Conservation (phyloP, 2,888 invertebrate genomes). For the Eurytoma californica region DNA sequence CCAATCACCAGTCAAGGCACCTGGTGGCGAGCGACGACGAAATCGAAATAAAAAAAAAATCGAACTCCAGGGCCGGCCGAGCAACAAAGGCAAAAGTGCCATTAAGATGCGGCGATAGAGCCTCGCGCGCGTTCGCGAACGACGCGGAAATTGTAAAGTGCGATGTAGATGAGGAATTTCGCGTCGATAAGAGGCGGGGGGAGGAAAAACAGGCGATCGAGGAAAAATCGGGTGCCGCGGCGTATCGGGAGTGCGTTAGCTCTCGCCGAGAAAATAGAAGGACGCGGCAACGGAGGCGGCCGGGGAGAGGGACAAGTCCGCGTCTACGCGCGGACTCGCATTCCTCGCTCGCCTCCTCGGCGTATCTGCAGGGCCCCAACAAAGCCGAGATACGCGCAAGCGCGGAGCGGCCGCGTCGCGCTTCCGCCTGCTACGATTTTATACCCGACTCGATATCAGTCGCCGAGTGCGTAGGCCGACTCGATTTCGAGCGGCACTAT, state of each 20-base stretch:
- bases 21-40: neutral
- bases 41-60: neutral
- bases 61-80: neutral
- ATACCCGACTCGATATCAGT: neutral
- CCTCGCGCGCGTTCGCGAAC: slow-evolving; percentile 8
- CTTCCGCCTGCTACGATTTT: neutral
- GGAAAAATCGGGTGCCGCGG: neutral
- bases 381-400: too few relatives aligned
- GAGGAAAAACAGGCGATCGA: slow-evolving; percentile 17
- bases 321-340: slow-evolving; percentile 4
- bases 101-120: slow-evolving; percentile 46
- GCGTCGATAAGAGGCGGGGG: slow-evolving; percentile 36
- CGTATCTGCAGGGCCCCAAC: neutral
- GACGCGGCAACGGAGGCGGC: neutral
- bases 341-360: slow-evolving; percentile 30
- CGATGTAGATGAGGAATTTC: slow-evolving; percentile 51
- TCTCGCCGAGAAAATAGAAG: neutral
- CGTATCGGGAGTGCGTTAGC: slow-evolving; percentile 1
- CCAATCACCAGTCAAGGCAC: too few relatives aligned
- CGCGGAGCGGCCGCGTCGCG: neutral
- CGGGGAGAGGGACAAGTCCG: slow-evolving; percentile 38
- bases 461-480: too few relatives aligned
- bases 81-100: slow-evolving; percentile 44
- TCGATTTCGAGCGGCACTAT: too few relatives aligned
- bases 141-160: slow-evolving; percentile 45